These are phyloP conservation scores for Telmatochromis bifrenatus DNA, from an alignment of 2,113 vertebrate species.

Conservation along the genomic window DNA sequence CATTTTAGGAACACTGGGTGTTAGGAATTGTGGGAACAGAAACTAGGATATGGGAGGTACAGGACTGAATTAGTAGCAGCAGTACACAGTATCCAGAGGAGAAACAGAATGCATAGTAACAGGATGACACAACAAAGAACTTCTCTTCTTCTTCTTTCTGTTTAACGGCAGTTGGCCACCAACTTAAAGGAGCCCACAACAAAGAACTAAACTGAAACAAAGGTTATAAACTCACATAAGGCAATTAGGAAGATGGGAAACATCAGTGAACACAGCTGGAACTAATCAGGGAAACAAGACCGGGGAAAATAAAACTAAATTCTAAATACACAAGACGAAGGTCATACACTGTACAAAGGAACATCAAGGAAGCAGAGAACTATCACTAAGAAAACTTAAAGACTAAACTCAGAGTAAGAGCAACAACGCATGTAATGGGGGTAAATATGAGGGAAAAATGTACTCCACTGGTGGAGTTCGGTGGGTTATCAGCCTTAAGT, in stretches of 20 bases:
- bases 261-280: not conserved
- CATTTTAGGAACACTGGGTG: not conserved
- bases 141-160: not conserved
- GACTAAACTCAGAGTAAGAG: not conserved
- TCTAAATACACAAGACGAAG: not conserved
- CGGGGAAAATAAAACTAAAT: fast-evolving
- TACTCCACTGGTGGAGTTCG: not conserved
- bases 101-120: not conserved
- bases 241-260: not conserved
- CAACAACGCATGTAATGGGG: not conserved
- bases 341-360: not conserved
- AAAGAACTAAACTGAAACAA: not conserved
- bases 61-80: not conserved
- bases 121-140: not conserved
- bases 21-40: not conserved
- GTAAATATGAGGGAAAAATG: not conserved
- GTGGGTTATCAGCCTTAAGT: not conserved
- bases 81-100: not conserved
- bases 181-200: not conserved
- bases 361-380: not conserved
- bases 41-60: not conserved
- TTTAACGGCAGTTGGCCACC: fast-evolving
- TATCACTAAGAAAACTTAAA: not conserved
- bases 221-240: not conserved
- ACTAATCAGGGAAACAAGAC: not conserved